phyloP scores from a whole-genome alignment of 2,888 invertebrate species.

The Machimus atricapillus region DNA sequence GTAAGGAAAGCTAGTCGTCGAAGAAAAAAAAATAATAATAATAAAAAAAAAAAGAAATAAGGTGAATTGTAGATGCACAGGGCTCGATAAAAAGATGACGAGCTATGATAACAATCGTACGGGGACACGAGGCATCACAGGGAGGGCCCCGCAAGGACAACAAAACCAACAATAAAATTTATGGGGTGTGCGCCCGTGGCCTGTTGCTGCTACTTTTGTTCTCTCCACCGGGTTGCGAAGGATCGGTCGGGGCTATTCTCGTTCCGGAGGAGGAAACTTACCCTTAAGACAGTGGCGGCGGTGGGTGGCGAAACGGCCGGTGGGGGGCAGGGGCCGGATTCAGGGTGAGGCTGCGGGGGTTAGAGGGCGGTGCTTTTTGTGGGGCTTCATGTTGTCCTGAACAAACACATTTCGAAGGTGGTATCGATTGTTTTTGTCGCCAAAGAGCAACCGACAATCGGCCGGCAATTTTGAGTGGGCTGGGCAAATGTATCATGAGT shows the following conservation, averaged over 20 bases:
- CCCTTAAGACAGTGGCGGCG: conserved; percentile 8
- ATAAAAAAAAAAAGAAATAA: neutral
- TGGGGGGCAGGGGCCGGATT: neutral
- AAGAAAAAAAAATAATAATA: neutral
- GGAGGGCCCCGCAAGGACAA: conserved; percentile 36
- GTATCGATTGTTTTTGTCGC: conserved; percentile 47
- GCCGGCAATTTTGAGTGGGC: conserved; percentile 30
- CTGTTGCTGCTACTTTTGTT: conserved; percentile 39
- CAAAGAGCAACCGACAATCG: conserved; percentile 41
- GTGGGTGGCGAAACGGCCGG: neutral
- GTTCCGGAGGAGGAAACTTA: neutral
- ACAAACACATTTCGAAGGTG: conserved; percentile 39
- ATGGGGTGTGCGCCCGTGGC: conserved; percentile 35
- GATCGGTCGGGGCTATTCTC: neutral
- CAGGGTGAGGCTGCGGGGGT: neutral
- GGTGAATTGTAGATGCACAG: conserved; percentile 40
- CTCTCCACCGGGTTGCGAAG: neutral
- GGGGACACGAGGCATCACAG: conserved; percentile 31
- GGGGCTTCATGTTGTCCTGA: conserved; percentile 37
- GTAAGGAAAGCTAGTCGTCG: conserved; percentile 8
- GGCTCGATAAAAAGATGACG: conserved; percentile 44
- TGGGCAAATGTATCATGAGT: neutral
- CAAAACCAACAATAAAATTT: conserved; percentile 43
- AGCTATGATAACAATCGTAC: conserved; percentile 43
- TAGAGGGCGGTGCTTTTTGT: neutral